Percentiles rank a stretch among this genome's conserved stretches.
phyloP scores from a whole-genome alignment of 1,140 invertebrate species.

The Lepidostoma basale region DNA sequence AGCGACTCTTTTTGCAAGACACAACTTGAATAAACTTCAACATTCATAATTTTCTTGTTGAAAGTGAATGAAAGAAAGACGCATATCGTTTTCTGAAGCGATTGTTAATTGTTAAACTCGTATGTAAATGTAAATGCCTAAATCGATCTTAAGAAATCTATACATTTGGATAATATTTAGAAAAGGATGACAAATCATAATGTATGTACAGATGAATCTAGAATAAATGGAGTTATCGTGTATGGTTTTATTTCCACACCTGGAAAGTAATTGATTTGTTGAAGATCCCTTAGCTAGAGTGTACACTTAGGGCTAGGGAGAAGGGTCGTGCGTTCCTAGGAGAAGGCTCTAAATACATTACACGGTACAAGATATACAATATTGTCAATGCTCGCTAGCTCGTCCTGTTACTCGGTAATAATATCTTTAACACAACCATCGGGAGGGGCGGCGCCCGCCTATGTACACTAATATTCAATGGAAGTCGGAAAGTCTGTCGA shows the following conservation, averaged over 20 bases:
- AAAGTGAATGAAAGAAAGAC: too few species aligned
- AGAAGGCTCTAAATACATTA: not conserved
- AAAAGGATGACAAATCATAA: too few species aligned
- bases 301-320: not conserved
- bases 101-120: too few species aligned
- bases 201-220: not conserved
- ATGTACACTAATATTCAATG: conserved; percentile 3
- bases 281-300: not conserved
- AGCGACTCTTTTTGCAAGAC: too few species aligned
- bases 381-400: conserved; percentile 45
- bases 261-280: conserved; percentile 20
- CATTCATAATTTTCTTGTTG: too few species aligned
- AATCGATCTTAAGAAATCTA: too few species aligned
- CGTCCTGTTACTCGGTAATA: conserved; percentile 36
- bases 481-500: conserved; percentile 29
- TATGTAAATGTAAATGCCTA: too few species aligned
- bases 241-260: conserved; percentile 27
- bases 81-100: too few species aligned
- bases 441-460: conserved; percentile 33
- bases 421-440: conserved; percentile 46
- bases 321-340: too few species aligned
- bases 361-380: conserved; percentile 39
- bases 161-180: too few species aligned
- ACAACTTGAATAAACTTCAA: too few species aligned
- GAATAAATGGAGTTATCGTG: conserved; percentile 24